A percentile compares a stretch with the other conserved stretches of the same genome.
Conservation (phyloP, 2,888 invertebrate genomes). For the Halictus quadricinctus region DNA sequence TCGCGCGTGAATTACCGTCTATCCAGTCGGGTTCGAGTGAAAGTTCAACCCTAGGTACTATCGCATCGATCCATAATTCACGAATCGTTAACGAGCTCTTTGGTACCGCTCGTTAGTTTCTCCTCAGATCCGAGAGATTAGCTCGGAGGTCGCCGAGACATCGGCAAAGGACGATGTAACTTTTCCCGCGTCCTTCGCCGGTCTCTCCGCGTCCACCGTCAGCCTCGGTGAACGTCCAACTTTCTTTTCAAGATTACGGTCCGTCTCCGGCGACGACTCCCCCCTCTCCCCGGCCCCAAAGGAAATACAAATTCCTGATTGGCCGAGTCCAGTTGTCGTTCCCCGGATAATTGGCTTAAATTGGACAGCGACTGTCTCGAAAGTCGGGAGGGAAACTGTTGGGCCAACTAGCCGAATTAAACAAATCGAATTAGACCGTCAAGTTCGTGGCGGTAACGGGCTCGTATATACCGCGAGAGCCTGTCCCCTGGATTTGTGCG, state of each 20-base stretch:
- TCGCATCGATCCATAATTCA: conserved; percentile 27
- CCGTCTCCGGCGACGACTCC: conserved; percentile 11
- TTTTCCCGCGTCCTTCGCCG: conserved; percentile 31
- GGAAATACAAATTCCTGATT: conserved; percentile 70
- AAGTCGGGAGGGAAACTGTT: conserved; percentile 61
- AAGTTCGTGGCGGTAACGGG: conserved; percentile 66
- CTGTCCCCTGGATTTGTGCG: conserved; percentile 1
- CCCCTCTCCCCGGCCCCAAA: conserved; percentile 37
- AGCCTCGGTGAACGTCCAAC: conserved; percentile 25
- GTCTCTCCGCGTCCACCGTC: not conserved
- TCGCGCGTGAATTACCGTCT: not conserved
- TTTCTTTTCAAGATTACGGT: conserved; percentile 50
- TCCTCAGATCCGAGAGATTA: not conserved
- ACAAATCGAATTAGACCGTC: conserved; percentile 70
- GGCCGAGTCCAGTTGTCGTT: conserved; percentile 65
- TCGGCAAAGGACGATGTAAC: conserved; percentile 32
- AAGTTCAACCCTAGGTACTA: conserved; percentile 16
- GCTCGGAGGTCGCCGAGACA: conserved; percentile 15
- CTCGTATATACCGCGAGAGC: conserved; percentile 35
- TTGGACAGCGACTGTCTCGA: conserved; percentile 64
- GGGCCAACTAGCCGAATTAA: conserved; percentile 66
- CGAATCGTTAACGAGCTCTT: conserved; percentile 33
- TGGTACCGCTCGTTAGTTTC: not conserved
- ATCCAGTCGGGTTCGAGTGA: conserved; percentile 24
- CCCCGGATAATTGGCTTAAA: conserved; percentile 71